Percentiles rank a stretch among this genome's conserved stretches.
Evolutionary conservation across 2,797 vertebrate species (phyloP).

Genomic region (Nannoperca australis): DNA sequence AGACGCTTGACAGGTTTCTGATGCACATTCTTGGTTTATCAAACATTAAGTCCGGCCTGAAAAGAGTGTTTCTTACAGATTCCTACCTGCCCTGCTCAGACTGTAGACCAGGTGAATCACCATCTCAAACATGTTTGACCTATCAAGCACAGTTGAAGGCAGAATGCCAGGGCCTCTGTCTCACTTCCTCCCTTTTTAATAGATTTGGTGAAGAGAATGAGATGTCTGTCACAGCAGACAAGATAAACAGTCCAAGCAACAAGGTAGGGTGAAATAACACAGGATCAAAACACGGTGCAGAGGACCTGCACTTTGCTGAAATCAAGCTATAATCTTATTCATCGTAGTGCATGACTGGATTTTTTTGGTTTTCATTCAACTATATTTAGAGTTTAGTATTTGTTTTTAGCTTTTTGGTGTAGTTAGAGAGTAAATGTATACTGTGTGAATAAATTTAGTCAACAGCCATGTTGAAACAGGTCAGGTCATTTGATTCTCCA

Average conservation of each 20-base stretch:
- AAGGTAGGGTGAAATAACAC: slow-evolving; percentile 27
- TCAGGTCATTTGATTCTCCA: not conserved
- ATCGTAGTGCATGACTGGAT: not conserved
- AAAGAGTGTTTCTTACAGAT: slow-evolving; percentile 30
- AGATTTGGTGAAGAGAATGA: not conserved
- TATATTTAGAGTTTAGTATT: not conserved
- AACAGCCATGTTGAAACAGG: not conserved
- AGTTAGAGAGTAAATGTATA: not conserved
- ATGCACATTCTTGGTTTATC: slow-evolving; percentile 39
- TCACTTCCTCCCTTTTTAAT: not conserved
- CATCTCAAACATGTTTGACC: slow-evolving; percentile 45
- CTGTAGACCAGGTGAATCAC: not conserved
- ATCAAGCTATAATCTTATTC: not conserved
- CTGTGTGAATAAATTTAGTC: not conserved
- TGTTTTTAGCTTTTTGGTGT: not conserved
- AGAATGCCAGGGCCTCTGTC: not conserved
- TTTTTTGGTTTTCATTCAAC: not conserved
- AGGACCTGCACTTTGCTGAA: not conserved
- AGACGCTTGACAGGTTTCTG: not conserved
- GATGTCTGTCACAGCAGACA: not conserved
- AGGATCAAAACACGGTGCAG: not conserved
- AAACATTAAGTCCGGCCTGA: not conserved
- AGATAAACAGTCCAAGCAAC: slow-evolving; percentile 25
- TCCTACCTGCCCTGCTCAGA: not conserved
- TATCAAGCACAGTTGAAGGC: not conserved